A percentile compares a stretch with the other conserved stretches of the same genome.
Evolutionary conservation across 2,888 invertebrate species (phyloP).

Genomic region (Hypomecis atomaria): DNA sequence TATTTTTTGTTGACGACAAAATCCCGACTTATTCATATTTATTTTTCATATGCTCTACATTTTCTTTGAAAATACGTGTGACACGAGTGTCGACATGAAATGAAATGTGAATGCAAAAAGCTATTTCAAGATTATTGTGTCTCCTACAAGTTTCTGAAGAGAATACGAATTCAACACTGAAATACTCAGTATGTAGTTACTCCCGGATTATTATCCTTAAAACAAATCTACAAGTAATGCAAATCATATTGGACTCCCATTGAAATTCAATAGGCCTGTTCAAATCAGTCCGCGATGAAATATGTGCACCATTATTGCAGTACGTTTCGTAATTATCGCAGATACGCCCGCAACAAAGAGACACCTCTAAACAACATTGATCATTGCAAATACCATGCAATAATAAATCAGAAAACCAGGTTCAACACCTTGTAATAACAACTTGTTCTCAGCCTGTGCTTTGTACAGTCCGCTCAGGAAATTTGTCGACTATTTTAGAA

Average conservation of each 20-base stretch:
- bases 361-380: slow-evolving; percentile 70
- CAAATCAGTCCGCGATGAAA: slow-evolving; percentile 40
- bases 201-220: background rate
- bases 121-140: no score
- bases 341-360: slow-evolving; percentile 65
- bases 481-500: slow-evolving; percentile 68
- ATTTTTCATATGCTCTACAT: no score
- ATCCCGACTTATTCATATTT: no score
- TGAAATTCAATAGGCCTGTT: slow-evolving; percentile 47
- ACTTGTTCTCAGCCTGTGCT: slow-evolving; percentile 64
- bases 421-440: slow-evolving; percentile 78
- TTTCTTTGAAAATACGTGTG: no score
- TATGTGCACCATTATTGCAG: slow-evolving; percentile 50
- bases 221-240: background rate
- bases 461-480: slow-evolving; percentile 60
- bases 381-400: slow-evolving; percentile 69
- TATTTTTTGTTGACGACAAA: no score
- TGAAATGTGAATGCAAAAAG: no score
- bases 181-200: background rate
- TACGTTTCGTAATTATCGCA: slow-evolving; percentile 60
- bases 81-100: no score
- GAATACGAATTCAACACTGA: no score
- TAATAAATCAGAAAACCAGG: slow-evolving; percentile 77
- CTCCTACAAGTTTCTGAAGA: no score
- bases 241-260: slow-evolving; percentile 37